Conservation (phyloP, 1,140 invertebrate genomes). For the Lucilia sericata region DNA sequence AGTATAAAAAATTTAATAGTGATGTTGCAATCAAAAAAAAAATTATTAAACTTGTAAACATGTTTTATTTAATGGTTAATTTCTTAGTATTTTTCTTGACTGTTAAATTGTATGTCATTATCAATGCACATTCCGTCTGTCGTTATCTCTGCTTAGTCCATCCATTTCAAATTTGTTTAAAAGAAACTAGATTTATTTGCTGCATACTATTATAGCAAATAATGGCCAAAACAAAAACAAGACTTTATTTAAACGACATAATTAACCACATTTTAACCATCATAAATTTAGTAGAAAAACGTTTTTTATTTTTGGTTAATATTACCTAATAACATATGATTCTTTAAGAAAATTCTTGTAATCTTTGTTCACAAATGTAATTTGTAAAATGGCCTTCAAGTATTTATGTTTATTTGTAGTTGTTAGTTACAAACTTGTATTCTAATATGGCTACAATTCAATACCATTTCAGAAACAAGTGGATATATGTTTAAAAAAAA, state of each 20-base stretch:
- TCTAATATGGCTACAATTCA: background rate
- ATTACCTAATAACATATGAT: background rate
- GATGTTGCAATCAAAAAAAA: background rate
- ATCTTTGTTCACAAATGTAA: background rate
- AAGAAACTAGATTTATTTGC: background rate
- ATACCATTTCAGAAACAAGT: background rate
- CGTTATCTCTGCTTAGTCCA: background rate
- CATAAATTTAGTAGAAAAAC: background rate
- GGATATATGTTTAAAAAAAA: background rate
- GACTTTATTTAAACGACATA: conserved; percentile 4
- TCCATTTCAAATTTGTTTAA: background rate
- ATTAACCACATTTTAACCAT: conserved; percentile 5
- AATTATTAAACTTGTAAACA: conserved; percentile 4
- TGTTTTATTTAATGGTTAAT: background rate
- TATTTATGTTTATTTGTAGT: background rate
- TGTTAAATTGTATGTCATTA: conserved; percentile 2
- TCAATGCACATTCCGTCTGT: background rate
- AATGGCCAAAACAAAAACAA: background rate
- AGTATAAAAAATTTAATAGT: background rate
- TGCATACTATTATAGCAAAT: background rate
- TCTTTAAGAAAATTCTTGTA: background rate
- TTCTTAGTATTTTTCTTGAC: background rate
- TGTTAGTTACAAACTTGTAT: background rate
- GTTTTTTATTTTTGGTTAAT: background rate
- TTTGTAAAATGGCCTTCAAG: background rate